A percentile compares a stretch with the other conserved stretches of the same genome.
These are phyloP conservation scores for Steinernema scapterisci DNA, from an alignment of 2,888 invertebrate species.

Conservation along the genomic window DNA sequence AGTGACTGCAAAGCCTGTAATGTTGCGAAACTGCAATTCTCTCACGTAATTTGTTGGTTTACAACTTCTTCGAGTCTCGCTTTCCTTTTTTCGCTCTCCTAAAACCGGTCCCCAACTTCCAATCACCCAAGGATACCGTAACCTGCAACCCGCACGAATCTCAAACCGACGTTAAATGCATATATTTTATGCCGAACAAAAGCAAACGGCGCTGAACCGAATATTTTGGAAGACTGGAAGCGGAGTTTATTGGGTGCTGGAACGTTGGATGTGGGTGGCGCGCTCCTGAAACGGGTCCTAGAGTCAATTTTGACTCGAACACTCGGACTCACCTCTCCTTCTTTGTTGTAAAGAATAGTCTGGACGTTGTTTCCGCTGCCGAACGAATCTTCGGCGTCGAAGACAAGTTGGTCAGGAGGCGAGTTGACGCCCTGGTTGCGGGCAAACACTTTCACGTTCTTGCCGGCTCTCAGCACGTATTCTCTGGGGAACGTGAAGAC, in stretches of 20 bases:
- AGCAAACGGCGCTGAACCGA: background rate
- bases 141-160: too few species aligned
- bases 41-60: too few species aligned
- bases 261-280: constrained; percentile 65
- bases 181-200: constrained; percentile 22
- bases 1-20: too few species aligned
- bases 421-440: constrained; percentile 55
- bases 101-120: too few species aligned
- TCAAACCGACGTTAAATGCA: background rate
- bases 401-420: constrained; percentile 60
- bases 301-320: background rate
- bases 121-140: too few species aligned
- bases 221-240: background rate
- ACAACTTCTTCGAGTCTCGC: too few species aligned
- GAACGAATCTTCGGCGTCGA: constrained; percentile 62
- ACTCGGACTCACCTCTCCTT: constrained; percentile 58
- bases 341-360: constrained; percentile 66
- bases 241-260: constrained; percentile 31
- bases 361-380: constrained; percentile 65
- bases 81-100: too few species aligned
- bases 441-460: constrained; percentile 62
- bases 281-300: constrained; percentile 56
- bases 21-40: too few species aligned
- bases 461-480: constrained; percentile 64
- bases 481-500: constrained; percentile 66